Evolutionary conservation across 2,113 vertebrate genomes (phyloP).

Genomic region (Morone chrysops): DNA sequence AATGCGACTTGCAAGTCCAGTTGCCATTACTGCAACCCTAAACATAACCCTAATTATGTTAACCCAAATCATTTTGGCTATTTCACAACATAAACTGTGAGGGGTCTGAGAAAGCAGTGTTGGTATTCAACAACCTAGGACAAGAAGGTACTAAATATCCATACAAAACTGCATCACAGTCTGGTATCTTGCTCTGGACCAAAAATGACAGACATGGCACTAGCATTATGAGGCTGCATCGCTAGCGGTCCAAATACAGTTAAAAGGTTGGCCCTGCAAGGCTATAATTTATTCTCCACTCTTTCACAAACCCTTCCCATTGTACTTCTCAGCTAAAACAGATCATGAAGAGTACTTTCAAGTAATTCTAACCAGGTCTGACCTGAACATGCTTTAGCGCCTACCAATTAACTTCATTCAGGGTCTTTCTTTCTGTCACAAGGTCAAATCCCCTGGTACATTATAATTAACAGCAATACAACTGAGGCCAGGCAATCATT

Average conservation of each 20-base stretch:
- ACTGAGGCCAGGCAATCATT: constrained; percentile 48
- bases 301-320: not conserved
- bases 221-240: not conserved
- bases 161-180: not conserved
- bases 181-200: not conserved
- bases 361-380: constrained; percentile 55
- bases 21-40: too few species aligned
- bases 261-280: not conserved
- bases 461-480: constrained; percentile 69
- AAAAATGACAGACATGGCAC: not conserved
- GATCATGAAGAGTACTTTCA: constrained; percentile 50
- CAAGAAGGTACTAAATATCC: not conserved
- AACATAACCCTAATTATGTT: too few species aligned
- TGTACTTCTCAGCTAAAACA: constrained; percentile 4
- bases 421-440: constrained; percentile 56
- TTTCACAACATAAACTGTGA: too few species aligned
- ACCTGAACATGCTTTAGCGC: constrained; percentile 62
- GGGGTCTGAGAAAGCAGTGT: too few species aligned
- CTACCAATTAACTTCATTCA: constrained; percentile 68
- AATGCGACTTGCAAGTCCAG: too few species aligned
- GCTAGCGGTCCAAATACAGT: not conserved
- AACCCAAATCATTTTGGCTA: too few species aligned
- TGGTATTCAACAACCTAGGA: too few species aligned
- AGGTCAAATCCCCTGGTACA: constrained; percentile 61
- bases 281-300: constrained; percentile 1